These are phyloP conservation scores for Coleophora flavipennella DNA, from an alignment of 2,888 invertebrate genomes.

Conservation along the genomic window DNA sequence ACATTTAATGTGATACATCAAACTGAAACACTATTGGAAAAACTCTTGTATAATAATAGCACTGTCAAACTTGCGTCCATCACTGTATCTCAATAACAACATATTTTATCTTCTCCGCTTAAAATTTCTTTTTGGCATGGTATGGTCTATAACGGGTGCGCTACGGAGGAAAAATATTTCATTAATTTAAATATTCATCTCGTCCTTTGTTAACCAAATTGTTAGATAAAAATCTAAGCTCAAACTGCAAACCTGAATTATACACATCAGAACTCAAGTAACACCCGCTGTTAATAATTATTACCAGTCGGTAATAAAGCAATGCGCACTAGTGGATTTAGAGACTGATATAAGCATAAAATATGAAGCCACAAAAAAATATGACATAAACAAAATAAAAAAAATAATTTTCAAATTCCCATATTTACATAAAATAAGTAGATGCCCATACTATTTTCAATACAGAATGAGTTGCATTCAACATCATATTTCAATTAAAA, in stretches of 20 bases:
- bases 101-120: conserved; percentile 45
- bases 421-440: no score
- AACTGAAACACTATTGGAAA: conserved; percentile 39
- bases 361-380: conserved; percentile 14
- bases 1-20: conserved; percentile 56
- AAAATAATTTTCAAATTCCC: no score
- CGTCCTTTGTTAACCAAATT: conserved; percentile 1
- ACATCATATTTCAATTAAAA: conserved; percentile 1
- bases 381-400: no score
- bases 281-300: no score
- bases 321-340: neutral
- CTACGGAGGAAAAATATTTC: conserved; percentile 51
- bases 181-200: conserved; percentile 21
- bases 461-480: no score
- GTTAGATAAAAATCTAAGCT: neutral
- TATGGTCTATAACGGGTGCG: conserved; percentile 63
- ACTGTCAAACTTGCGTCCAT: conserved; percentile 36
- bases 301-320: no score
- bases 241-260: neutral
- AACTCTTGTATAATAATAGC: conserved; percentile 39
- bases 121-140: conserved; percentile 61
- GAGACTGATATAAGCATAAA: conserved; percentile 12
- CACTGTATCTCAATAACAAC: conserved; percentile 24
- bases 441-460: no score
- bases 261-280: no score